Evolutionary conservation across 2,888 invertebrate genomes (phyloP), one percentile per base, ranked within the genome.

Genomic region (Nipponacmea schrenckii): DNA sequence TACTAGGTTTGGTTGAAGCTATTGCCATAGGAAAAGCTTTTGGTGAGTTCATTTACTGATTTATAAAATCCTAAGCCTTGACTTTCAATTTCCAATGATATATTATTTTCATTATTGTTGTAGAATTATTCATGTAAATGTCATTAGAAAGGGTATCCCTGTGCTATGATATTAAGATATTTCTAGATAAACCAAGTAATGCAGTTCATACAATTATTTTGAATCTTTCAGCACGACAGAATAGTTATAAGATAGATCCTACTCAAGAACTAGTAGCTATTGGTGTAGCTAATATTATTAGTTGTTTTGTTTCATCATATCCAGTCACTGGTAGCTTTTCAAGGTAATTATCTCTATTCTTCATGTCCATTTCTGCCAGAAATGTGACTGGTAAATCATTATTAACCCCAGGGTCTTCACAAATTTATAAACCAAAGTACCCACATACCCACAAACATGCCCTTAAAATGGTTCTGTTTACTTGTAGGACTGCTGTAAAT

Each of bases 1-100:
- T 97, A 44, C 93, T 97, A 82, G 94, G 94, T 24, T 90, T 97
- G 50, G 92, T 97, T 89, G 97, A 97, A 88, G 94, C 95, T 84
- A 95, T 97, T 80, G 95, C 97, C 24, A 95, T 97, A 81, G 96
- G 96, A 89, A 97, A 96, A 90, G 95, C 96, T 39, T 96, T 97
- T 88, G 93, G 97, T 96, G 90, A 92, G 92, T 90, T 14, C n/a
- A 46, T 5, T 64, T 62, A 39, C 39, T 39, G 31, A 31, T 31
- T 31, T 5, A 64, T 15, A 3, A 26, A 26, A 64, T 3, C 2
- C 3, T 26, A 5, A 27, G 27, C 8, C 2, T 8, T 26, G 27
- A 7, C 7, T 27, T 0, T 64, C 64, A 24, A 64, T 7, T 2
- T 1, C 7, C 4, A 26, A n/a, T 64, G 17, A 64, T 64, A 24